These are phyloP conservation scores for Diceros bicornis DNA, from an alignment of 2,797 vertebrate genomes.

Conservation along the genomic window DNA sequence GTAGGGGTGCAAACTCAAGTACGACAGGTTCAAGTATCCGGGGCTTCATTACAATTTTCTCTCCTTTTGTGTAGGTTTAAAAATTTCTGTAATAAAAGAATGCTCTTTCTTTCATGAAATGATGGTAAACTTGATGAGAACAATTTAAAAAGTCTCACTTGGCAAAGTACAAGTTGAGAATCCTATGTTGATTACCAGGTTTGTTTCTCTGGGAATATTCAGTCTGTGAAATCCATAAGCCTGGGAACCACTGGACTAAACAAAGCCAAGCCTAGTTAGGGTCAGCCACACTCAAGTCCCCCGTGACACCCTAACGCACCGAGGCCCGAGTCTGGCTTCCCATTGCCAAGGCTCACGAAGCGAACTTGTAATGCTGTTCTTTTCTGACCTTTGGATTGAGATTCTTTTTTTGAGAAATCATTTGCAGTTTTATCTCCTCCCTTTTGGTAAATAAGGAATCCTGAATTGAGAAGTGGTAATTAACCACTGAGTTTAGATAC, in stretches of 20 bases:
- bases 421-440: background rate
- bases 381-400: background rate
- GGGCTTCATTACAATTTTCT: background rate
- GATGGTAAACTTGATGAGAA: background rate
- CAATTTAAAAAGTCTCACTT: background rate
- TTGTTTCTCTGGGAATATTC: background rate
- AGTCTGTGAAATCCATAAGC: background rate
- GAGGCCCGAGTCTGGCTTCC: background rate
- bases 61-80: background rate
- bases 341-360: background rate
- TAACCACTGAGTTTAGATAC: background rate
- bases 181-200: background rate
- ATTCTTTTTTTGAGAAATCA: background rate
- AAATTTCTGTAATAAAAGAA: background rate
- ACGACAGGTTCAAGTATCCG: background rate
- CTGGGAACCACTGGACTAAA: background rate
- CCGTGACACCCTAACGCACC: background rate
- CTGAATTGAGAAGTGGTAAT: background rate
- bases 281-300: background rate
- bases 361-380: background rate
- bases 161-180: background rate
- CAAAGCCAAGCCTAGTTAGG: background rate
- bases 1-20: background rate
- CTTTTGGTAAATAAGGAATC: background rate
- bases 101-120: background rate